phyloP scores from a whole-genome alignment of 2,888 invertebrate genomes.

The Eumerus sabulonum region DNA sequence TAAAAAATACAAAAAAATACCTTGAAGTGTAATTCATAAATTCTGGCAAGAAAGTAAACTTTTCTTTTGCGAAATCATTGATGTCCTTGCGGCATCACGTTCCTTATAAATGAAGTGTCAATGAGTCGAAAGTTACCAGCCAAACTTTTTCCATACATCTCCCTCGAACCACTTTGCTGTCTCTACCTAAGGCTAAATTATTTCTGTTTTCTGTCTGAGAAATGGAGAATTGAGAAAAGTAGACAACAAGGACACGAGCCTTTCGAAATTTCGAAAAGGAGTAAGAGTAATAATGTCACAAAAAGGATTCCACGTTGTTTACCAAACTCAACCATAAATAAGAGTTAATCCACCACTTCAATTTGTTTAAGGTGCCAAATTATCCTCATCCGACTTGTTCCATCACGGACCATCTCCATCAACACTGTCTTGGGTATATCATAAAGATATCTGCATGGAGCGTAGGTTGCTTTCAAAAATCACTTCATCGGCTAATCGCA shows the following conservation, averaged over 20 bases:
- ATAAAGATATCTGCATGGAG: too few species aligned
- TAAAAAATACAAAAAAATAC: too few species aligned
- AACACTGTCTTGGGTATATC: too few species aligned
- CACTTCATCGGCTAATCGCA: constrained; percentile 58
- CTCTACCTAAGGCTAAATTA: constrained; percentile 4
- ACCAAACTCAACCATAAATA: constrained; percentile 48
- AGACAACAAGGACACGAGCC: too few species aligned
- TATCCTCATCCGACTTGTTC: constrained; percentile 44
- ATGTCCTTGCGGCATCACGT: constrained; percentile 55
- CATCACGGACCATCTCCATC: constrained; percentile 44
- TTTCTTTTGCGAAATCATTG: constrained; percentile 38
- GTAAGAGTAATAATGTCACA: constrained; percentile 24
- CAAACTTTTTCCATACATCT: too few species aligned
- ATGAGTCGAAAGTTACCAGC: constrained; percentile 15
- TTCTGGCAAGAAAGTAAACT: constrained; percentile 12
- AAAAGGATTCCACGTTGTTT: constrained; percentile 40
- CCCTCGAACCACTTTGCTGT: background rate
- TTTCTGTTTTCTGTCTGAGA: constrained; percentile 9
- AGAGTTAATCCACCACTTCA: constrained; percentile 26
- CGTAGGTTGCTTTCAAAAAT: constrained; percentile 34
- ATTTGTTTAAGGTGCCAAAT: constrained; percentile 55
- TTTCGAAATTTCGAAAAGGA: too few species aligned
- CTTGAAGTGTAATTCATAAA: background rate
- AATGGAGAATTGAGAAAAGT: too few species aligned
- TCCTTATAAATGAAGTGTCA: constrained; percentile 41